These are phyloP conservation scores for Eidolon dupreanum DNA, from an alignment of 2,797 vertebrate species.

Conservation along the genomic window DNA sequence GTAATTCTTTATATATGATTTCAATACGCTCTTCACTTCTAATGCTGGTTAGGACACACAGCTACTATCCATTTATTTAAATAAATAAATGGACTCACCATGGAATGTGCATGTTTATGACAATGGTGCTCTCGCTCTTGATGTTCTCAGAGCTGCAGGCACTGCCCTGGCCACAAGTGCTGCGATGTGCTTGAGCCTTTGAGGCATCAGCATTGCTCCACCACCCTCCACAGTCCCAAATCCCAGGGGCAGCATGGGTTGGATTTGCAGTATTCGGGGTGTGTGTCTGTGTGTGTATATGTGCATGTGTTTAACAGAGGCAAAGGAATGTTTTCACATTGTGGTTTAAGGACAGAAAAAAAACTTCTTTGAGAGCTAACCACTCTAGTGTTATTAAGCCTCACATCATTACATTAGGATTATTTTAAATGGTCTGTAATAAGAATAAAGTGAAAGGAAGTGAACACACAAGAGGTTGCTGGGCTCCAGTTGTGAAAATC, in stretches of 20 bases:
- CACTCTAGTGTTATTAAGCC: conserved; percentile 22
- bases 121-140: neutral
- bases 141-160: neutral
- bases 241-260: neutral
- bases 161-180: neutral
- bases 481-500: conserved; percentile 53
- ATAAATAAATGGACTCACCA: neutral
- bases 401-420: conserved; percentile 49
- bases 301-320: neutral
- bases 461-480: conserved; percentile 14
- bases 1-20: neutral
- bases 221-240: rapidly evolving
- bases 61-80: neutral
- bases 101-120: neutral
- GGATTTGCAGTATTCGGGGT: neutral
- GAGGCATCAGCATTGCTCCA: neutral
- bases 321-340: neutral
- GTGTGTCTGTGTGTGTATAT: conserved; percentile 15
- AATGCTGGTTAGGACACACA: neutral
- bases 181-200: too few relatives aligned
- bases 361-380: conserved; percentile 54
- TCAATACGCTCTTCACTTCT: neutral
- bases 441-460: conserved; percentile 63
- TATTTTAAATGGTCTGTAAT: conserved; percentile 64
- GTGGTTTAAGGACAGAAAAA: conserved; percentile 54